These are phyloP conservation scores for Calidris pugnax DNA, from an alignment of 2,113 vertebrate genomes.

Conservation along the genomic window DNA sequence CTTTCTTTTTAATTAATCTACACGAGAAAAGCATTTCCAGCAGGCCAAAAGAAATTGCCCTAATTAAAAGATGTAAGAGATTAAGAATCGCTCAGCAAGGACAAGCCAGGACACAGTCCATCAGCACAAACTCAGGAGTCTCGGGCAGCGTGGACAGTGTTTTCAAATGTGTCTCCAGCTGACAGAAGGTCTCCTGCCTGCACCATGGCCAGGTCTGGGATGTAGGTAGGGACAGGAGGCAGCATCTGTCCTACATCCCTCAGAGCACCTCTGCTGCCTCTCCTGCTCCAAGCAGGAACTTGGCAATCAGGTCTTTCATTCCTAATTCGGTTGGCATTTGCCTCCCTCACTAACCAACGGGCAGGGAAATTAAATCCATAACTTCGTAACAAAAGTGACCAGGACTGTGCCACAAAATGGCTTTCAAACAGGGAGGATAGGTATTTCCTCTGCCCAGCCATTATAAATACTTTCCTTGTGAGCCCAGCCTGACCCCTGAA, in stretches of 20 bases:
- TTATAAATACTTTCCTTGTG: not conserved
- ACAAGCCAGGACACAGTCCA: not conserved
- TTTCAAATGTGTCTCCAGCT: not conserved
- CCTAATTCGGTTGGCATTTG: not conserved
- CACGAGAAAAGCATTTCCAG: not conserved
- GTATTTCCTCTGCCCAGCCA: not conserved
- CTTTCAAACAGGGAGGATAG: not conserved
- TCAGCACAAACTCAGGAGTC: not conserved
- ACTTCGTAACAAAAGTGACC: not conserved
- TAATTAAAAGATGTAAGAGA: slow-evolving; percentile 45
- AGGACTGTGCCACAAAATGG: not conserved
- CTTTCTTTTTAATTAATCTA: slow-evolving; percentile 17
- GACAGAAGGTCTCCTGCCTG: not conserved
- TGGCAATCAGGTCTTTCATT: not conserved
- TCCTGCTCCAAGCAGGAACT: not conserved
- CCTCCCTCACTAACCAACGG: not conserved
- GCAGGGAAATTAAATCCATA: not conserved
- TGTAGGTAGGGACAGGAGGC: not conserved
- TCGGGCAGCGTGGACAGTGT: rapidly evolving
- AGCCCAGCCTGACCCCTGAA: not conserved
- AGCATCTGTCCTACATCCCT: rapidly evolving
- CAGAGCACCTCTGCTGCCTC: not conserved
- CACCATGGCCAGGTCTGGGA: rapidly evolving
- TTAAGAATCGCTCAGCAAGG: not conserved
- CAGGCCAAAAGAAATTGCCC: not conserved